phyloP scores from a whole-genome alignment of 2,113 vertebrate species.

The Guaruba guarouba region DNA sequence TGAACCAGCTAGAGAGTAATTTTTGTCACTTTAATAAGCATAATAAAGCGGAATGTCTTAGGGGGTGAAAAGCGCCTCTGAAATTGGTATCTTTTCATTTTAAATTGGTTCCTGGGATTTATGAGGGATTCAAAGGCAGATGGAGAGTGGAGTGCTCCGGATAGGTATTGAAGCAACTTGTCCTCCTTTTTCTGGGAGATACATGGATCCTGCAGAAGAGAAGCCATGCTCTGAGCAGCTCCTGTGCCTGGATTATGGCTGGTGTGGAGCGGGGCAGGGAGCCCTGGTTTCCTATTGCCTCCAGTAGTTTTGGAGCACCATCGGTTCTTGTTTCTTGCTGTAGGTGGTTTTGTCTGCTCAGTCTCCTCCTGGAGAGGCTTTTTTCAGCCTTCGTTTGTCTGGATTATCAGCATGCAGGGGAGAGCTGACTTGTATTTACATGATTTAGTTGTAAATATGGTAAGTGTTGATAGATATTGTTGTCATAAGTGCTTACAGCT shows the following conservation, averaged over 20 bases:
- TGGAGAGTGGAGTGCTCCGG: background rate
- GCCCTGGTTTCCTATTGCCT: background rate
- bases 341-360: background rate
- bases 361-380: background rate
- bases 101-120: background rate
- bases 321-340: background rate
- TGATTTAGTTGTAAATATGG: slow-evolving; percentile 55
- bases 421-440: slow-evolving; percentile 40
- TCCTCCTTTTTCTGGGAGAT: background rate
- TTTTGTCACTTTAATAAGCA: background rate
- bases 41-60: background rate
- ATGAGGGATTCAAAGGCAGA: background rate
- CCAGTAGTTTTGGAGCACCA: background rate
- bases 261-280: rapidly evolving
- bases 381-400: background rate
- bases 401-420: slow-evolving; percentile 11
- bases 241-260: rapidly evolving
- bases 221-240: rapidly evolving
- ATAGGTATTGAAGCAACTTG: background rate
- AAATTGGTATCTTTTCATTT: background rate
- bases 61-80: background rate
- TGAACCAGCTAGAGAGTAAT: background rate
- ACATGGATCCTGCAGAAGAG: rapidly evolving
- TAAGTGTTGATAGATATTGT: slow-evolving; percentile 52
- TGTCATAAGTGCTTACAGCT: slow-evolving; percentile 47